phyloP scores from a whole-genome alignment of 1,140 invertebrate species.

The Caerostris darwini region DNA sequence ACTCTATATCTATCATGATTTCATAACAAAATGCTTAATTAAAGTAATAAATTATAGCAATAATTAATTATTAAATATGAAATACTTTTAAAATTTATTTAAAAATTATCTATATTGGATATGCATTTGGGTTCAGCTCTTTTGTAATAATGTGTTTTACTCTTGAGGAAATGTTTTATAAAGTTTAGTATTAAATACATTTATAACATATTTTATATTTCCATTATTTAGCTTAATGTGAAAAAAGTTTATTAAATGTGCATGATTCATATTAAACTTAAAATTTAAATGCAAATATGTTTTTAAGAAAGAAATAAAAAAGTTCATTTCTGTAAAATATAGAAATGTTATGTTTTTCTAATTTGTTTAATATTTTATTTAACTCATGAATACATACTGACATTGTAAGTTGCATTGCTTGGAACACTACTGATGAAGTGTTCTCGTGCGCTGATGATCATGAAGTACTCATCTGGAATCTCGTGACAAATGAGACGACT shows the following conservation, averaged over 20 bases:
- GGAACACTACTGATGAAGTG: conserved; percentile 95
- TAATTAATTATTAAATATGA: too few species aligned
- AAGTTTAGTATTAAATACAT: too few species aligned
- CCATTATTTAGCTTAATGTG: background rate
- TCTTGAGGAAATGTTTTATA: too few species aligned
- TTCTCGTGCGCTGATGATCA: conserved; percentile 97
- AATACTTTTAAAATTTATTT: too few species aligned
- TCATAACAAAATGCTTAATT: too few species aligned
- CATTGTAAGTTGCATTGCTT: conserved; percentile 92
- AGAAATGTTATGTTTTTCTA: background rate
- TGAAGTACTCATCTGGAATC: conserved; percentile 92
- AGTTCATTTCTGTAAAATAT: background rate
- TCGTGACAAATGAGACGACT: conserved; percentile 89
- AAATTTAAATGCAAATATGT: background rate
- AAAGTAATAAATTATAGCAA: too few species aligned
- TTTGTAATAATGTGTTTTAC: too few species aligned
- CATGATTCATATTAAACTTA: background rate
- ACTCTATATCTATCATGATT: too few species aligned
- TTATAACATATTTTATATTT: background rate
- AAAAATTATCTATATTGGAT: too few species aligned
- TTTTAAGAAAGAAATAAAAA: background rate
- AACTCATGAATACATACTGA: conserved; percentile 84
- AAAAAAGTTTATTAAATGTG: background rate
- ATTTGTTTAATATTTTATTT: background rate
- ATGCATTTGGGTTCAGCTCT: too few species aligned